Base-by-base conservation (phyloP, 2,888 invertebrate species). In the Endomychus coccineus region DNA sequence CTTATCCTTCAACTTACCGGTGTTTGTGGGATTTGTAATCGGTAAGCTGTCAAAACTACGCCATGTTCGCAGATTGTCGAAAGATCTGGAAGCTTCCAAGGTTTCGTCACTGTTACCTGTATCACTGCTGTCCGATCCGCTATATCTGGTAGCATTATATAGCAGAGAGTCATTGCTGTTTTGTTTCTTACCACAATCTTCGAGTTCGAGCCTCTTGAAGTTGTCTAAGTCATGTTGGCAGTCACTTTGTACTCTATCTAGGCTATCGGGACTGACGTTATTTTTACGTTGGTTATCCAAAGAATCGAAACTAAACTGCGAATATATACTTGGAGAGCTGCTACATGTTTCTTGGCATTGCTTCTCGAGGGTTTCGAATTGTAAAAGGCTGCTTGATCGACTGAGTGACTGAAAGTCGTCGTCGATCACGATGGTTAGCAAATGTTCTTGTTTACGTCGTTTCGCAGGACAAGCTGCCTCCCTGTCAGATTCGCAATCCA, bases 351-450 rank as follows among this genome's bases (percentile, higher is more conserved):
- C 67, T 52, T 75, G 75, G 54, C 80, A 71, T 51, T 79, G 80
- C 27, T 77, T 75, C 61, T 88, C 88, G 41, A 88, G 69, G 3
- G 83, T 84, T 67, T 88, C 88, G 64, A 89, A 89, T 65, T 87
- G 87, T 43, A 88, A 73, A 44, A 89, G 70, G 50, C 86, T 86
- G 46, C 84, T 84, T 42, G 85, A 84, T 46, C 87, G 77, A 52
- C 83, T 83, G 9, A 83, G 70, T 29, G 81, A 81, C 35, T 74
- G 71, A 48, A 68, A 69, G 16, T 68, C 65, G 40, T 64, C 61
- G 39, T 68, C 66, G 43, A 55, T 56, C 19, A 58, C 48, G 46
- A 55, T 51, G 16, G 44, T 41, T 9, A 59, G 43, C 29, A 50
- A 46, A 13, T 23, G 10, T 54, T 80, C 79, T 55, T 80, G 78